phyloP scores from a whole-genome alignment of 2,797 vertebrate genomes.

The Cottoperca gobio region DNA sequence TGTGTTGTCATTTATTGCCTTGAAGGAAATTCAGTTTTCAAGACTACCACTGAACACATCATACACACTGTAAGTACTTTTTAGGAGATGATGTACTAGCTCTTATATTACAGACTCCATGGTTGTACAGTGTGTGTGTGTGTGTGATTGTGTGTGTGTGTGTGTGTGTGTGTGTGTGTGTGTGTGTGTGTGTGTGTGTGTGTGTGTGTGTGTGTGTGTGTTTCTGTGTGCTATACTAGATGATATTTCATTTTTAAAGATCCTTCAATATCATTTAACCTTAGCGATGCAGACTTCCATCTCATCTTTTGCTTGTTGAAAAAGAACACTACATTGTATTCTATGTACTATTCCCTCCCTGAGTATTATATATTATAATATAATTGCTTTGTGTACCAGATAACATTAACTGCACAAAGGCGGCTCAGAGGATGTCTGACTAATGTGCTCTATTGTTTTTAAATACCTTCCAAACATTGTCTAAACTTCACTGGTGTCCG shows the following conservation, averaged over 20 bases:
- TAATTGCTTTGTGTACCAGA: neutral
- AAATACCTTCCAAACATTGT: slow-evolving; percentile 21
- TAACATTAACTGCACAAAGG: neutral
- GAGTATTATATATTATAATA: neutral
- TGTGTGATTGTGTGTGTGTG: neutral
- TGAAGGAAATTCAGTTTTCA: slow-evolving; percentile 13
- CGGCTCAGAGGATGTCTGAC: neutral
- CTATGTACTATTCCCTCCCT: neutral
- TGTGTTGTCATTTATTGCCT: slow-evolving; percentile 23
- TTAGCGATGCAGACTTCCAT: neutral
- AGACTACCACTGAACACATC: slow-evolving; percentile 14
- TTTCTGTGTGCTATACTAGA: neutral
- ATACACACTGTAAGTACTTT: neutral
- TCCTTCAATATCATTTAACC: neutral
- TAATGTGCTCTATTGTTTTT: slow-evolving; percentile 1
- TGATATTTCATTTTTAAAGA: neutral
- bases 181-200: neutral
- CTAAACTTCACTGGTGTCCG: slow-evolving; percentile 5
- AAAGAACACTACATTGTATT: neutral
- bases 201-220: neutral
- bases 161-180: neutral
- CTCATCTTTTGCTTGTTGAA: neutral
- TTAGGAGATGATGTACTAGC: neutral
- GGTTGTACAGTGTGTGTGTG: neutral
- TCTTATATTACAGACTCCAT: slow-evolving; percentile 4